These are phyloP conservation scores for Channa striata DNA, from an alignment of 2,797 vertebrate genomes.

Conservation along the genomic window DNA sequence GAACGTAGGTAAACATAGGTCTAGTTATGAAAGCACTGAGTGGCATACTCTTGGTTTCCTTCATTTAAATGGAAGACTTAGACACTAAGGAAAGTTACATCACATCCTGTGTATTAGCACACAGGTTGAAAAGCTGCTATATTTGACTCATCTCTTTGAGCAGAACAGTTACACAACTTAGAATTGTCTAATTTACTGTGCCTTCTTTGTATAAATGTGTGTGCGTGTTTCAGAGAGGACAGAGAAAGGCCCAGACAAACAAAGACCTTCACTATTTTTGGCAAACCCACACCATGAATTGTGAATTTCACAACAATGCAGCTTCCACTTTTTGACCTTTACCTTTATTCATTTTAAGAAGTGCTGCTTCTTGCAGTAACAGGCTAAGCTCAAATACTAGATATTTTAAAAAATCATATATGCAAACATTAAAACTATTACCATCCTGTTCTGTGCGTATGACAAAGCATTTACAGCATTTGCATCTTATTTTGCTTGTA, in stretches of 20 bases:
- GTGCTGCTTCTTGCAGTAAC: neutral
- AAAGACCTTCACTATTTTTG: constrained; percentile 27
- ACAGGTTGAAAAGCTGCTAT: neutral
- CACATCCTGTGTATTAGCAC: neutral
- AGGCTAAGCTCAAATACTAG: neutral
- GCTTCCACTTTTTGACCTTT: constrained; percentile 34
- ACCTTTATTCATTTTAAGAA: constrained; percentile 32
- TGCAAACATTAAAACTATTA: neutral
- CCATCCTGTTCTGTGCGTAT: neutral
- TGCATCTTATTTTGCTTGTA: neutral
- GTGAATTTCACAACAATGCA: constrained; percentile 25
- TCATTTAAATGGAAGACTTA: neutral
- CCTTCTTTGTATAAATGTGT: neutral
- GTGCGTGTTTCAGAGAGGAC: constrained; percentile 4
- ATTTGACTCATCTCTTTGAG: neutral
- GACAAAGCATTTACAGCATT: neutral
- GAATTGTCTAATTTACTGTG: no score
- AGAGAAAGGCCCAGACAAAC: constrained; percentile 11
- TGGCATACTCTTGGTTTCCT: neutral
- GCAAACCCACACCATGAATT: constrained; percentile 9
- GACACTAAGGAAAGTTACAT: neutral
- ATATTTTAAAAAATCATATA: neutral
- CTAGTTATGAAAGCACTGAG: neutral
- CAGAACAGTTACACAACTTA: neutral
- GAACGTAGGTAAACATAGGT: no score